Evolutionary conservation across 2,888 invertebrate genomes (phyloP).

Genomic region (Ditylenchus weischeri): DNA sequence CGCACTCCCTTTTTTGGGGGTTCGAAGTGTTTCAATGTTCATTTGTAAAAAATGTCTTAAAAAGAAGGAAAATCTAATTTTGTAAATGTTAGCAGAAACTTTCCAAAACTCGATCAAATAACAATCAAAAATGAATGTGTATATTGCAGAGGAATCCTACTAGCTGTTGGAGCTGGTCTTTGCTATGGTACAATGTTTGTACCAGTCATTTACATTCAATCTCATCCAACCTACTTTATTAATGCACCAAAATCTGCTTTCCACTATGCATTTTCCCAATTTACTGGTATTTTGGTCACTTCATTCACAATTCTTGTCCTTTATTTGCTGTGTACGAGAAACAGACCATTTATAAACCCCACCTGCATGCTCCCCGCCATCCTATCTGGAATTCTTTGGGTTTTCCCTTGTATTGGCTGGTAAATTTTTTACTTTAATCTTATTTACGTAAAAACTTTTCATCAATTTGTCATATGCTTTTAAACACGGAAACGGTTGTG

Average conservation of each 20-base stretch:
- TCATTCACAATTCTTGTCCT: neutral
- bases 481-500: too few relatives aligned
- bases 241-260: slow-evolving; percentile 12
- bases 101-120: too few relatives aligned
- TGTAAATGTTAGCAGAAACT: too few relatives aligned
- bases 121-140: neutral
- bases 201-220: slow-evolving; percentile 14
- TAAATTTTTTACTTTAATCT: too few relatives aligned
- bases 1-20: too few relatives aligned
- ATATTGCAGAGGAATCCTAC: slow-evolving; percentile 5
- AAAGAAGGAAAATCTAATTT: too few relatives aligned
- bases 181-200: slow-evolving; percentile 14
- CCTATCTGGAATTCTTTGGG: too few relatives aligned
- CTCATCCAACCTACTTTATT: neutral
- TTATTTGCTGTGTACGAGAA: neutral
- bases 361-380: neutral
- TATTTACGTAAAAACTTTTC: slow-evolving; percentile 44
- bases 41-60: too few relatives aligned
- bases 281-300: neutral
- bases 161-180: neutral
- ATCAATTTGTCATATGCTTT: too few relatives aligned
- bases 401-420: too few relatives aligned
- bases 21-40: too few relatives aligned
- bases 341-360: neutral
- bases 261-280: slow-evolving; percentile 12